Percentiles rank a stretch among this genome's conserved stretches.
These are phyloP conservation scores for Ivindomyrus marchei DNA, from an alignment of 2,113 vertebrate species.

Conservation along the genomic window DNA sequence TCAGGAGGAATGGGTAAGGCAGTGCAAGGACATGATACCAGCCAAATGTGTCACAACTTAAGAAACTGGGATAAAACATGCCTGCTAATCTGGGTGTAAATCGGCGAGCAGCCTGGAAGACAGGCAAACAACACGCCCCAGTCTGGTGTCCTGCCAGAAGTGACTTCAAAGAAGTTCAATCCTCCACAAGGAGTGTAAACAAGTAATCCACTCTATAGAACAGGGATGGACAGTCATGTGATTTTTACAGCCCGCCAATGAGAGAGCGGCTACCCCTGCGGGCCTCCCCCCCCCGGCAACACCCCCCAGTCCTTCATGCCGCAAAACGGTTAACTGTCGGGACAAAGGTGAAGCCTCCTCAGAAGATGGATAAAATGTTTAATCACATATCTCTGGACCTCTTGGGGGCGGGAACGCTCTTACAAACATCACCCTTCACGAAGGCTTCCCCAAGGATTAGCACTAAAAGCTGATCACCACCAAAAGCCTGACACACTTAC, in stretches of 20 bases:
- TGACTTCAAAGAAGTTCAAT: background rate
- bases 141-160: background rate
- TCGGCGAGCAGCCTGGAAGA: background rate
- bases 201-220: background rate
- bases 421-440: background rate
- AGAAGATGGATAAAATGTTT: background rate
- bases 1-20: background rate
- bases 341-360: background rate
- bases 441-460: background rate
- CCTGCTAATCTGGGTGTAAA: background rate
- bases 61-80: background rate
- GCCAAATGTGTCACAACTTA: background rate
- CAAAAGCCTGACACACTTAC: background rate
- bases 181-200: background rate
- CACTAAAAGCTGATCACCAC: background rate
- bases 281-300: too few relatives aligned
- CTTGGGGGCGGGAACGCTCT: background rate
- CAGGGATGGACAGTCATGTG: background rate
- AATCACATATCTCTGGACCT: background rate
- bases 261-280: background rate
- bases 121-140: background rate
- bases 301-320: background rate
- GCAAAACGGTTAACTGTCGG: background rate
- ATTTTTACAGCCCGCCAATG: background rate
- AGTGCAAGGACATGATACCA: background rate